A percentile compares a stretch with the other conserved stretches of the same genome.
Conservation (phyloP, 2,113 vertebrate genomes). For the Megaceryle torquata region DNA sequence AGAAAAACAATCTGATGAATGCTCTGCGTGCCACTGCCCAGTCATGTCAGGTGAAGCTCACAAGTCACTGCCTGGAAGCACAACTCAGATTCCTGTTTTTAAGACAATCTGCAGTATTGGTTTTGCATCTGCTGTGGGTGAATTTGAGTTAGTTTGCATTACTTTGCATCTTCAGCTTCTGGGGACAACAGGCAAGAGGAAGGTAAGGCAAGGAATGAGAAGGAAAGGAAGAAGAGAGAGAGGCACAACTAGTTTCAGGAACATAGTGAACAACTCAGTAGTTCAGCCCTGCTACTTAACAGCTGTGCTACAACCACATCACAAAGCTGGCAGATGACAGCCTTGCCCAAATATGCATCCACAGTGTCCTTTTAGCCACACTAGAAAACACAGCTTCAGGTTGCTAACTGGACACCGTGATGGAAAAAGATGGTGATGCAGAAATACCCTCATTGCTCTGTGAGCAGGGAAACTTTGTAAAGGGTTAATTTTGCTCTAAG, state of each 20-base stretch:
- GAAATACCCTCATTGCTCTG: background rate
- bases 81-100: background rate
- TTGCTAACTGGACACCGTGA: background rate
- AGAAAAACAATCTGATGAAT: background rate
- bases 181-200: background rate
- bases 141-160: background rate
- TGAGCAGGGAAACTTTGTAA: background rate
- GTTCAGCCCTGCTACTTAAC: background rate
- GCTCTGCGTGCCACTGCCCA: background rate
- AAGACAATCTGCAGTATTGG: background rate
- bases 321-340: background rate
- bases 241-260: background rate
- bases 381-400: background rate
- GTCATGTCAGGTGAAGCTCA: background rate
- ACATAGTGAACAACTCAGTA: fast-evolving
- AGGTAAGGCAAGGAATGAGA: background rate
- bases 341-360: background rate
- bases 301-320: background rate
- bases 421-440: background rate
- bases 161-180: background rate
- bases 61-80: background rate
- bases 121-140: fast-evolving
- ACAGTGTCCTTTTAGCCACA: background rate
- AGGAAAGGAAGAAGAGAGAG: background rate
- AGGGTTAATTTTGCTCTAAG: background rate